Evolutionary conservation across 2,113 vertebrate genomes (phyloP), one percentile per base, ranked within the genome.

Genomic region (Seriola quinqueradiata): DNA sequence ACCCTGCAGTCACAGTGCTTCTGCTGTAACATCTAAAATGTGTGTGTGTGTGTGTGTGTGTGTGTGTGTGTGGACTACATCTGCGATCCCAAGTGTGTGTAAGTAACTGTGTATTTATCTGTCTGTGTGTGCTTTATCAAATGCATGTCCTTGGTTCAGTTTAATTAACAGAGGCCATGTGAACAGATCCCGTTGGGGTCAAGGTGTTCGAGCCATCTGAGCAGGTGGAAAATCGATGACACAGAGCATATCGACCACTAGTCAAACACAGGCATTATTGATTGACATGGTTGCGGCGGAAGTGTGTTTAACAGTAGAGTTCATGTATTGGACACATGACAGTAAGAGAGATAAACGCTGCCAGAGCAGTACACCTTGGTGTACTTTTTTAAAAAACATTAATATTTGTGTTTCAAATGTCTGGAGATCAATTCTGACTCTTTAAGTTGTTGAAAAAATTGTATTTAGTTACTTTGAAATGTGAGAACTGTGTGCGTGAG

Each of bases 181-280:
- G 77, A 77, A 25, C 48, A 46, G 75, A 79, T 74, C 88, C 61
- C 52, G 48, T 1, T 4, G 57, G 81, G 91, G 88, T 92, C 89
- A 93, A 93, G 93, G 92, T 88, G 91, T 91, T 84, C 38, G 75
- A 85, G 77, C 75, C 70, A 14, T 28, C 86, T 19, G 79, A 82
- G 88, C 91, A 88, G 92, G 89, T 92, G 85, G 81, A 50, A 78
- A 82, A 90, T 92, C 84, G 28, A 90, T 92, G 84, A 76, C 88
- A 64, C 83, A 13, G 70, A 77, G 77, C 75, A 32, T 25, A 92
- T 92, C 81, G 91, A 94, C 89, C 89, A 38, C 82, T 73, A 78
- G 71, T 87, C 88, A 92, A 92, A 91, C 90, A 92, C 76, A 61
- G 81, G 42, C 59, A 0, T 69, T 77, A 90, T 86, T 87, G 88